A percentile compares a stretch with the other conserved stretches of the same genome.
Evolutionary conservation across 1,140 invertebrate genomes (phyloP).

Genomic region (Fragariocoptes setiger): DNA sequence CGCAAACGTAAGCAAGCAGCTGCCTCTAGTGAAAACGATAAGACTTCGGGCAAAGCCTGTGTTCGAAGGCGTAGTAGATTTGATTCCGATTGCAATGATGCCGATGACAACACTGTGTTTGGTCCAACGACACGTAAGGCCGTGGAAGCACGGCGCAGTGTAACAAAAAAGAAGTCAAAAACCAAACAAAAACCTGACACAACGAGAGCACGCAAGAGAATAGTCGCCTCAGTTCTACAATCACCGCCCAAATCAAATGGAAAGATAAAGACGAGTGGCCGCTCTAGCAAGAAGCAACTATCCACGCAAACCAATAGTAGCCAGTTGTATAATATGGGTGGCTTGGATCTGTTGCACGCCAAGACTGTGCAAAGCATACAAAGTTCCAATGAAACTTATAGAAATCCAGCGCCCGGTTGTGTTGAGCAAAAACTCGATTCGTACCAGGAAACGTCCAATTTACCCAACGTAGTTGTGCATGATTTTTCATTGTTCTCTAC

Average conservation of each 20-base stretch:
- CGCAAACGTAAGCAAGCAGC: slow-evolving; percentile 24
- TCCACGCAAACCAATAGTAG: too few relatives aligned
- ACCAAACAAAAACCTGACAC: too few relatives aligned
- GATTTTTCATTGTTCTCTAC: too few relatives aligned
- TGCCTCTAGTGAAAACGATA: slow-evolving; percentile 7
- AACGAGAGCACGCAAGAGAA: too few relatives aligned
- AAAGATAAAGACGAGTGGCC: too few relatives aligned
- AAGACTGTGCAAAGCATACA: slow-evolving; percentile 57
- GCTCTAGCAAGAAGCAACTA: too few relatives aligned
- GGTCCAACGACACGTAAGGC: slow-evolving; percentile 16
- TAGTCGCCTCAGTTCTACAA: too few relatives aligned
- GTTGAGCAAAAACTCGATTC: slow-evolving; percentile 42
- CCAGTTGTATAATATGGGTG: slow-evolving; percentile 28
- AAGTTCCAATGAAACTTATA: slow-evolving; percentile 9
- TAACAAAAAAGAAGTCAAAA: slow-evolving; percentile 22
- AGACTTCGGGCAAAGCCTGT: slow-evolving; percentile 7
- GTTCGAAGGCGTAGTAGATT: slow-evolving; percentile 10
- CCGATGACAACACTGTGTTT: not conserved
- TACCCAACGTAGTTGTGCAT: too few relatives aligned
- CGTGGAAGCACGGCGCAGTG: slow-evolving; percentile 14
- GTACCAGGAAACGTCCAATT: not conserved
- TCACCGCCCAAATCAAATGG: too few relatives aligned
- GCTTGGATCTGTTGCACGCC: slow-evolving; percentile 55
- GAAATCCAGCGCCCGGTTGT: slow-evolving; percentile 40
- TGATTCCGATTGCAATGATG: not conserved